Percentiles rank a stretch among this genome's conserved stretches.
Conservation (phyloP, 2,113 vertebrate species). For the Hippocampus barbouri region DNA sequence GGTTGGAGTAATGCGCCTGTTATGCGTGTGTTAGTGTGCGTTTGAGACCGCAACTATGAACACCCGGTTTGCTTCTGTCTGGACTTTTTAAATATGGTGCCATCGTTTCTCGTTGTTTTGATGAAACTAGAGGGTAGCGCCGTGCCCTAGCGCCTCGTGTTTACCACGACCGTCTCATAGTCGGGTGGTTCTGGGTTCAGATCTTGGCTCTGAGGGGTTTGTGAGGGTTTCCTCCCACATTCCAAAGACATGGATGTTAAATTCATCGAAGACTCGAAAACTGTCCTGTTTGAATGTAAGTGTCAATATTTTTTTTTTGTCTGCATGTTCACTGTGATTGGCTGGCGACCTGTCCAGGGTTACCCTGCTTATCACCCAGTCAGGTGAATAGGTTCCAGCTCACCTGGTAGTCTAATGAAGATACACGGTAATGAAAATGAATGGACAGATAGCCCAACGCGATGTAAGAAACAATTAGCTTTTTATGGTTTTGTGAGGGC, state of each 20-base stretch:
- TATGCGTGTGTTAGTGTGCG: constrained; percentile 14
- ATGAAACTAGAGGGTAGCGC: neutral
- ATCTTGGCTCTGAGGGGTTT: neutral
- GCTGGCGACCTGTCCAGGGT: no score
- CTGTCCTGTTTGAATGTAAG: neutral
- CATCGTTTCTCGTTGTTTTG: neutral
- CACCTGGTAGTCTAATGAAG: no score
- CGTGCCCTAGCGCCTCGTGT: neutral
- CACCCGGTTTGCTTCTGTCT: neutral
- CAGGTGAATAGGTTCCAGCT: no score
- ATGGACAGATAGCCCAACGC: no score
- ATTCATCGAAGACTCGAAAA: neutral
- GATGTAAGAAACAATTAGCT: no score
- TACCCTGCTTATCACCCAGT: no score
- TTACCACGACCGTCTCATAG: neutral
- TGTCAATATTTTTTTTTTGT: neutral
- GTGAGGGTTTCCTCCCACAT: neutral
- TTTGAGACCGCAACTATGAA: constrained; percentile 11
- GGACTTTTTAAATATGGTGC: neutral
- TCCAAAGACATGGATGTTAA: neutral
- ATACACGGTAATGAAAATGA: no score
- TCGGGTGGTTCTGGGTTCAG: neutral
- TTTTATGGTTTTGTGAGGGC: neutral
- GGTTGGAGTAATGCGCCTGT: constrained; percentile 27
- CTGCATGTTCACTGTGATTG: no score